These are phyloP conservation scores for Carassius carassius DNA, from an alignment of 2,113 vertebrate genomes.

Conservation along the genomic window DNA sequence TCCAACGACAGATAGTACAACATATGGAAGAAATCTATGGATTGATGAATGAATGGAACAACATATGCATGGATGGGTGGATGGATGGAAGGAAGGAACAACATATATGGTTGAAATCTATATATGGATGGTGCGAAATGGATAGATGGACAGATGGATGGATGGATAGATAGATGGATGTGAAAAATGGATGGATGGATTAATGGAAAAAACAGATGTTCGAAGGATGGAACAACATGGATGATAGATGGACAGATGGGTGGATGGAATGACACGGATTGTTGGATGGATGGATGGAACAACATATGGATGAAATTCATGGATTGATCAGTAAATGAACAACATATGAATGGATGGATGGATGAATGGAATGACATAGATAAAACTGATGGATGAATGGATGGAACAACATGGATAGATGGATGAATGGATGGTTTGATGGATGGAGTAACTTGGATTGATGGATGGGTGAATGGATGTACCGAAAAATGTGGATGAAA, in stretches of 20 bases:
- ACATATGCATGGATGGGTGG: too few species aligned
- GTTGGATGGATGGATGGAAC: not conserved
- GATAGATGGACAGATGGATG: too few species aligned
- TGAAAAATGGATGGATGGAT: too few species aligned
- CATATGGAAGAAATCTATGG: too few species aligned
- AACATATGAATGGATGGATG: not conserved
- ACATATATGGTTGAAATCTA: not conserved
- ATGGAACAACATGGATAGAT: not conserved
- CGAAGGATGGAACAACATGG: too few species aligned
- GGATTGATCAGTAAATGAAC: not conserved
- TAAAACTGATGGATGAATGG: not conserved
- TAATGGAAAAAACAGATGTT: too few species aligned
- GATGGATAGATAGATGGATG: too few species aligned
- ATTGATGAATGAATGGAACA: too few species aligned
- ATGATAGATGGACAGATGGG: too few species aligned
- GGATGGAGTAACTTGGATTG: too few species aligned
- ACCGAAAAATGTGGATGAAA: not conserved
- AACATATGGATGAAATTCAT: not conserved
- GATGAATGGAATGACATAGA: not conserved
- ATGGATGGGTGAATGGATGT: not conserved
- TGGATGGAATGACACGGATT: not conserved
- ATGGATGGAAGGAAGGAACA: not conserved
- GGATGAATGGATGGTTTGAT: not conserved
- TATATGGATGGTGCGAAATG: not conserved
- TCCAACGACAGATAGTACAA: too few species aligned